Base-by-base conservation (phyloP, 2,113 vertebrate species). In the Mus pahari region DNA sequence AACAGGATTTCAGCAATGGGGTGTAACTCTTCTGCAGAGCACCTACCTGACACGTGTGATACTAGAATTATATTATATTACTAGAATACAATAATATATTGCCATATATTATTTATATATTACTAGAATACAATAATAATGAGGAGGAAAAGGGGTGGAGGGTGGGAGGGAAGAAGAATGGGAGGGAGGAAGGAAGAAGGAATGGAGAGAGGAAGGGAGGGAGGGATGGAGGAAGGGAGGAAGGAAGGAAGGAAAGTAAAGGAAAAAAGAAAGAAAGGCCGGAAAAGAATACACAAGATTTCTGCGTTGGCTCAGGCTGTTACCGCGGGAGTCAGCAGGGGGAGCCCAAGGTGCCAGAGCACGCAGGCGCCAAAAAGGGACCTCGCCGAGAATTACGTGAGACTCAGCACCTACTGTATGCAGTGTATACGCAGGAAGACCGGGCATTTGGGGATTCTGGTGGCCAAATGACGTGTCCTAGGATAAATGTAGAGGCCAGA, bases 241-340 rank as follows among this genome's bases (percentile, higher is more conserved):
- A 7, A 14, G 74, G 39, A 28, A 2, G 14, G 3, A 48, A 14
- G 70, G n/a, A 73, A 39, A 17, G 19, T n/a, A n/a, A 39, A 39
- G 70, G 36, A 71, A 45, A 39, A 10, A 31, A 20, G 33, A 20
- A 62, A 22, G 12, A 12, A 82, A 33, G 58, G 12, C 33, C 6
- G 66, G 31, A 68, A 28, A 36, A 26, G 22, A 58, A 73, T 66
- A 39, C 20, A 19, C 12, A n/a, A 24, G 75, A 33, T 28, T 62
- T 39, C 13, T 0, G 3, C 36, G 7, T 1, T 0, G 58, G 13
- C 45, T 77, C 55, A 36, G 73, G 82, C 70, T 19, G 17, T 81
- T 86, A 42, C 73, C 6, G 4, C 3, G 36, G 42, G 3, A 10
- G 78, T 95, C 96, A 97, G 95, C 87, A 97, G 97, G 95, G 93